phyloP scores from a whole-genome alignment of 1,140 invertebrate genomes.

The Helicoverpa zea region DNA sequence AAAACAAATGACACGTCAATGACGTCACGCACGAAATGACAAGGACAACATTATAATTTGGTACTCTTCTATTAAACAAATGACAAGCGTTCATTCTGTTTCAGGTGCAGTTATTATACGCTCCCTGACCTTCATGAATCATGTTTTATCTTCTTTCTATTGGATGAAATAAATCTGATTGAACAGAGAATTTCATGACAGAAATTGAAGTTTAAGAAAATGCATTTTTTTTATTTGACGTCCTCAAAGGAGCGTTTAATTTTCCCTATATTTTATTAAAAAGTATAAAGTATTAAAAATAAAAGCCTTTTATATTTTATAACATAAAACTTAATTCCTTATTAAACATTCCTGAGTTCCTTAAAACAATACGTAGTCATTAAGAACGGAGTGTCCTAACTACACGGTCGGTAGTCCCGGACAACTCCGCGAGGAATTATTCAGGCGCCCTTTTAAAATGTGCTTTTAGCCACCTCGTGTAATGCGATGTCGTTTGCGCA shows the following conservation, averaged over 20 bases:
- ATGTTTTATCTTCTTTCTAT: too few species aligned
- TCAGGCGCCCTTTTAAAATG: conserved; percentile 68
- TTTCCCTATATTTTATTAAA: background rate
- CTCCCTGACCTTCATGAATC: too few species aligned
- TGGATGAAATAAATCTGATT: too few species aligned
- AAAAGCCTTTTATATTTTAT: background rate
- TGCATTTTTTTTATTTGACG: background rate
- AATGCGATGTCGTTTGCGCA: conserved; percentile 62
- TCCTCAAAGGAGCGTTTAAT: background rate
- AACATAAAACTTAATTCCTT: conserved; percentile 26
- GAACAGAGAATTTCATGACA: too few species aligned
- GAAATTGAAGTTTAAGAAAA: background rate
- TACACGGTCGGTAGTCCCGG: conserved; percentile 44
- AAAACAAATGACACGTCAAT: too few species aligned
- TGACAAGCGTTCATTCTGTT: too few species aligned
- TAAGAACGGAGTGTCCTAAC: conserved; percentile 34
- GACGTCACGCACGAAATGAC: too few species aligned
- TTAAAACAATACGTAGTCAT: conserved; percentile 43
- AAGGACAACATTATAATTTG: too few species aligned
- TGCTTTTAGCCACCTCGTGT: conserved; percentile 62
- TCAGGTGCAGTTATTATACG: too few species aligned
- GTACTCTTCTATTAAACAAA: too few species aligned
- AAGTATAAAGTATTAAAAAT: background rate
- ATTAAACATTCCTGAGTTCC: conserved; percentile 18
- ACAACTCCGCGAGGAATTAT: conserved; percentile 53